Evolutionary conservation across 2,113 vertebrate genomes (phyloP).

Genomic region (Neolamprologus falcicula): DNA sequence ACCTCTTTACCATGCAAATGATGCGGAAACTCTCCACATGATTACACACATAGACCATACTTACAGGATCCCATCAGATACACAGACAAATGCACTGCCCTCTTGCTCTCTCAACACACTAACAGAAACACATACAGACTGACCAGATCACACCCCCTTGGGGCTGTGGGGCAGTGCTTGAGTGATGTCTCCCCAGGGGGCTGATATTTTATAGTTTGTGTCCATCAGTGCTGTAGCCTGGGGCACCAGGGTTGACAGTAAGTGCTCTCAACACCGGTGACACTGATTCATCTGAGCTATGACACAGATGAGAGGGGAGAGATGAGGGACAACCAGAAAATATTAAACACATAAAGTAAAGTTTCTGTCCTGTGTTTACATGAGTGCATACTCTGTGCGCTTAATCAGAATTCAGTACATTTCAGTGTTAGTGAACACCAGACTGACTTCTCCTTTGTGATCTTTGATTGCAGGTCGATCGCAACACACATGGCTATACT

Average conservation of each 20-base stretch:
- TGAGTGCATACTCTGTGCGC: background rate
- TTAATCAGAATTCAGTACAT: background rate
- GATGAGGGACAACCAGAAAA: conserved; percentile 1
- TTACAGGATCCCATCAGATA: conserved; percentile 5
- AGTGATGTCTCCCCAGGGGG: conserved; percentile 75
- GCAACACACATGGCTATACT: background rate
- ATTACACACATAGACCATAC: conserved; percentile 10
- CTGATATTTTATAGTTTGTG: conserved; percentile 85
- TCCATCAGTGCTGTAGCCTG: conserved; percentile 75
- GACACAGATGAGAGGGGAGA: conserved; percentile 68
- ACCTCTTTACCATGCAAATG: conserved; percentile 18
- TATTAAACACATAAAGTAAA: conserved; percentile 16
- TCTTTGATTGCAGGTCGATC: background rate
- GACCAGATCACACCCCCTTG: conserved; percentile 61
- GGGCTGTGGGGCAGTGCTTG: conserved; percentile 69
- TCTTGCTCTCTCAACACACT: conserved; percentile 26
- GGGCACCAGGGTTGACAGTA: conserved; percentile 78
- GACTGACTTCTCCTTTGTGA: background rate
- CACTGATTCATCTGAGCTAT: conserved; percentile 78
- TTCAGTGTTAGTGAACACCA: background rate
- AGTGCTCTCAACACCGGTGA: conserved; percentile 79
- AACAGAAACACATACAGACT: conserved; percentile 36
- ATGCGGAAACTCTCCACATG: background rate
- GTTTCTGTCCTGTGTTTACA: background rate
- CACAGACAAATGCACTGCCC: conserved; percentile 22